These are phyloP conservation scores for Seira musarum DNA, from an alignment of 2,888 invertebrate species.

Conservation along the genomic window DNA sequence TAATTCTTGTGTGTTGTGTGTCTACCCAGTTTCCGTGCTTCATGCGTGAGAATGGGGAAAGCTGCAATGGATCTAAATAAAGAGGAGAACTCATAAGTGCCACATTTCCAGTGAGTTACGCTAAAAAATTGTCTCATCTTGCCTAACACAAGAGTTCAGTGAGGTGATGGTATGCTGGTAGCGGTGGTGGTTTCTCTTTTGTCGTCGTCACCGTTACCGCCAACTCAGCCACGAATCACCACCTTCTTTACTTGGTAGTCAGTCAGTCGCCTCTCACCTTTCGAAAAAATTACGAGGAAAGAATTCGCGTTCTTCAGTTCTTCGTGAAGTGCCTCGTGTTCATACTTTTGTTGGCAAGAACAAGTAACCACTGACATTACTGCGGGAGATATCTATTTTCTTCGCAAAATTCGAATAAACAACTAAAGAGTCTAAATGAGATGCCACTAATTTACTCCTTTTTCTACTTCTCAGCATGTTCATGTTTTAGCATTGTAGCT, in stretches of 20 bases:
- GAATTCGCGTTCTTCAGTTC: too few relatives aligned
- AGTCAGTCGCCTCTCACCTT: background rate
- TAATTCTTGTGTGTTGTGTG: background rate
- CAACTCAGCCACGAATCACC: background rate
- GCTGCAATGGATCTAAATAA: slow-evolving; percentile 61
- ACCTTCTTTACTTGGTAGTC: background rate
- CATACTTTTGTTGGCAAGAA: too few relatives aligned
- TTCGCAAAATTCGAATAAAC: background rate
- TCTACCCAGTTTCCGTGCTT: background rate
- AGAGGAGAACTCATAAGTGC: slow-evolving; percentile 57
- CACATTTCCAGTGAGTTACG: slow-evolving; percentile 61
- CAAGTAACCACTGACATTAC: too few relatives aligned
- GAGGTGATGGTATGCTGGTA: background rate
- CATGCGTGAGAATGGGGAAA: slow-evolving; percentile 24
- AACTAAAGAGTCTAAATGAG: slow-evolving; percentile 51
- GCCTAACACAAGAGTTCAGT: slow-evolving; percentile 33
- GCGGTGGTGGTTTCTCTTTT: background rate
- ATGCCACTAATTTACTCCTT: slow-evolving; percentile 53
- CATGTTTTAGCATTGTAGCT: too few relatives aligned
- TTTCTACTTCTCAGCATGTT: too few relatives aligned
- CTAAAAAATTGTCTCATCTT: slow-evolving; percentile 59
- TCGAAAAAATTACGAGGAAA: background rate
- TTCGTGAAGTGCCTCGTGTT: too few relatives aligned
- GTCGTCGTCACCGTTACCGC: slow-evolving; percentile 7
- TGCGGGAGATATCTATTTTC: too few relatives aligned